Evolutionary conservation across 2,888 invertebrate genomes (phyloP).

Genomic region (Parnassius apollo): DNA sequence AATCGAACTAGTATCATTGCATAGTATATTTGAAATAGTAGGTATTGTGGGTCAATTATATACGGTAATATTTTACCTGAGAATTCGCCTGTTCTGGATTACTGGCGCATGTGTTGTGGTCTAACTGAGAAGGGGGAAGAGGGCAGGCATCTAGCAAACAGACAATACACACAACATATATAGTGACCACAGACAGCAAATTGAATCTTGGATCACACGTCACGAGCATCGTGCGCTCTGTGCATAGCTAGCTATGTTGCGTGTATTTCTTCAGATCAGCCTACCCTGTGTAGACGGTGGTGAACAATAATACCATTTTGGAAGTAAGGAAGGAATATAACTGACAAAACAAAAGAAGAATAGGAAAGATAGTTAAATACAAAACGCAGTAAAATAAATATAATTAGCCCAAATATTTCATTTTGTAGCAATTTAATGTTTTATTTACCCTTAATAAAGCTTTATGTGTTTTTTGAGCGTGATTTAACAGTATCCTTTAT

Average conservation of each 20-base stretch:
- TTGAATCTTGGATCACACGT: conserved; percentile 80
- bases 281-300: conserved; percentile 56
- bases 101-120: conserved; percentile 90
- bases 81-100: conserved; percentile 86
- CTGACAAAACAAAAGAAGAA: conserved; percentile 55
- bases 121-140: conserved; percentile 92
- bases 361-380: conserved; percentile 74
- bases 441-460: not conserved
- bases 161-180: conserved; percentile 90
- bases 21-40: conserved; percentile 75
- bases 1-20: conserved; percentile 74
- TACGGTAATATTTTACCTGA: conserved; percentile 83
- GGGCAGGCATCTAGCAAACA: conserved; percentile 97
- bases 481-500: not conserved
- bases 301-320: conserved; percentile 31
- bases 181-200: conserved; percentile 81
- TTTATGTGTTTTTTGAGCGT: not conserved
- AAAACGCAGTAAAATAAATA: conserved; percentile 64
- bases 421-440: conserved; percentile 26
- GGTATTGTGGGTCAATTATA: conserved; percentile 76
- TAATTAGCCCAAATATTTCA: conserved; percentile 41
- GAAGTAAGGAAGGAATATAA: conserved; percentile 38
- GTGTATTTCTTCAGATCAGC: conserved; percentile 73
- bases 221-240: conserved; percentile 68
- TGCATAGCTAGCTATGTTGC: conserved; percentile 61